Evolutionary conservation across 1,140 invertebrate genomes (phyloP).

Genomic region (Drosophila takahashii): DNA sequence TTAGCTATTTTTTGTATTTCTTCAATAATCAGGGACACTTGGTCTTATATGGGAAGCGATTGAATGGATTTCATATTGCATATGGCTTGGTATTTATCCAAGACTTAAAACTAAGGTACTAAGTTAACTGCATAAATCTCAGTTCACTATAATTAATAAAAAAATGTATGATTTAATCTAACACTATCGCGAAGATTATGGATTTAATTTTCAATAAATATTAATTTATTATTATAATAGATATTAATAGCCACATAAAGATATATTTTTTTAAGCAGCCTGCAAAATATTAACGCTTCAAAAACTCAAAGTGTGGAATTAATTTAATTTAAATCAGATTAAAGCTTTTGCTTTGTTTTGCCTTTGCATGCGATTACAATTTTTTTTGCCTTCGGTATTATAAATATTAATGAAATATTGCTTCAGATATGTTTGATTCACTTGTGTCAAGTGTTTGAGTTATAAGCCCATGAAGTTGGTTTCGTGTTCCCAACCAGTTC

Average conservation of each 20-base stretch:
- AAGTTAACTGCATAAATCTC: constrained; percentile 10
- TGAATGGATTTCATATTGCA: neutral
- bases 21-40: constrained; percentile 2
- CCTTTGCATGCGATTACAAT: constrained; percentile 42
- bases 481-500: constrained; percentile 40
- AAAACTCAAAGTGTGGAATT: constrained; percentile 28
- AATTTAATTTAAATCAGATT: constrained; percentile 42
- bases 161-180: constrained; percentile 13
- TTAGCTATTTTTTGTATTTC: constrained; percentile 22
- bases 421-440: constrained; percentile 35
- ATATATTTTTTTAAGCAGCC: constrained; percentile 4
- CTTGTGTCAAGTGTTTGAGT: constrained; percentile 42
- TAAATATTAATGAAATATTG: constrained; percentile 49
- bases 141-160: constrained; percentile 3
- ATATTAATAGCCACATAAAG: constrained; percentile 5
- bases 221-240: constrained; percentile 24
- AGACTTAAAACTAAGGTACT: neutral
- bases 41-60: constrained; percentile 2
- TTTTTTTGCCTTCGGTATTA: constrained; percentile 27
- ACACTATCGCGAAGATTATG: constrained; percentile 4
- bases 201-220: constrained; percentile 28
- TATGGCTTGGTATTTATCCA: neutral
- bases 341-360: constrained; percentile 19
- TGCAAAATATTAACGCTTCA: constrained; percentile 19
- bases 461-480: constrained; percentile 30